Evolutionary conservation across 2,797 vertebrate genomes (phyloP).

Genomic region (Alfaro cultratus): DNA sequence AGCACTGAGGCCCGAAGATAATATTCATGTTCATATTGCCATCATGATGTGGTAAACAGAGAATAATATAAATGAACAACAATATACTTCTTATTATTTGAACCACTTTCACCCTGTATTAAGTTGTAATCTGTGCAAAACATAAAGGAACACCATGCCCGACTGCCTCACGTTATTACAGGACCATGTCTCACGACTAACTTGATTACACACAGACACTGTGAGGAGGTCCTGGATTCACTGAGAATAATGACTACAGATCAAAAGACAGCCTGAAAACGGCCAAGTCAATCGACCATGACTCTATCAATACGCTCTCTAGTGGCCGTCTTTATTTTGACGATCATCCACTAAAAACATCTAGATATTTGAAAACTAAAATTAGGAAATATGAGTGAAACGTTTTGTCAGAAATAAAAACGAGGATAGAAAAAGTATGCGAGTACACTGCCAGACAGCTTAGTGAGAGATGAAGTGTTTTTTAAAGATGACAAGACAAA

Average conservation of each 20-base stretch:
- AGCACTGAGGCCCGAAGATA: neutral
- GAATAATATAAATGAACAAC: neutral
- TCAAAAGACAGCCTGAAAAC: constrained; percentile 17
- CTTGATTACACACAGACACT: constrained; percentile 3
- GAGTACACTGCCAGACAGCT: no score
- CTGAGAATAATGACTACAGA: constrained; percentile 23
- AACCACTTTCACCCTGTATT: neutral
- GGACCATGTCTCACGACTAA: constrained; percentile 8
- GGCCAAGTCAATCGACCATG: neutral
- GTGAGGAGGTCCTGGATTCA: constrained; percentile 2
- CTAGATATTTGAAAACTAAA: neutral
- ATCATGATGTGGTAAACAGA: neutral
- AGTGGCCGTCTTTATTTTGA: neutral
- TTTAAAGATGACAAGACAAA: neutral
- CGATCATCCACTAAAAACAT: neutral
- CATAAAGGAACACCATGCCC: neutral
- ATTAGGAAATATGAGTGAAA: neutral
- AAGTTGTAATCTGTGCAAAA: neutral
- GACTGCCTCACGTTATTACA: neutral
- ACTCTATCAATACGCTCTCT: neutral
- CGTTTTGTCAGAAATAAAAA: neutral
- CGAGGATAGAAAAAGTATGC: no score
- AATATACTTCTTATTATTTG: neutral
- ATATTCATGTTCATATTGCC: neutral
- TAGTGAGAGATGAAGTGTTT: neutral